phyloP scores from a whole-genome alignment of 2,888 invertebrate genomes.

The Eilema sororculum region DNA sequence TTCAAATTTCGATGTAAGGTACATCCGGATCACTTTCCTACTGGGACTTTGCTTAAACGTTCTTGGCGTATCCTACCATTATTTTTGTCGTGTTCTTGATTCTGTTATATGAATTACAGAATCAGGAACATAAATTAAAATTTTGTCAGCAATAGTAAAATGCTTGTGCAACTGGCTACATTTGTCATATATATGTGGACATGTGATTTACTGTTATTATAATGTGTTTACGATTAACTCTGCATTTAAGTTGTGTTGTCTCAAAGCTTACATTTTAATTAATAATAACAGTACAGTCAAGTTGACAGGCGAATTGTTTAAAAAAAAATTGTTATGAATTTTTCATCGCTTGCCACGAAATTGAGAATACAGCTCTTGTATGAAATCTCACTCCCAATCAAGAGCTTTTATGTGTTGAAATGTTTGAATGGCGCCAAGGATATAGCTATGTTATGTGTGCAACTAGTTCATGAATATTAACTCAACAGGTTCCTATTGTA shows the following conservation, averaged over 20 bases:
- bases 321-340: neutral
- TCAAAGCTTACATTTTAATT: neutral
- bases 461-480: conserved; percentile 12
- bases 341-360: neutral
- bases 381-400: neutral
- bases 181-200: neutral
- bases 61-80: conserved; percentile 3
- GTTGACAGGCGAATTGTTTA: neutral
- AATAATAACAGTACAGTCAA: conserved; percentile 2
- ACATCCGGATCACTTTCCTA: conserved; percentile 11
- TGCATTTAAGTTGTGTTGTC: conserved; percentile 1
- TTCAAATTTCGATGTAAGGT: conserved; percentile 11
- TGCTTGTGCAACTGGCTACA: neutral
- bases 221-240: neutral
- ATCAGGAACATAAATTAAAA: neutral
- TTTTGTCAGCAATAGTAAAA: neutral
- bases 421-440: neutral
- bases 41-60: neutral
- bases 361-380: neutral
- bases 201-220: conserved; percentile 4
- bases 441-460: neutral
- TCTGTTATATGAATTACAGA: neutral
- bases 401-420: neutral
- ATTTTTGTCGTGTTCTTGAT: neutral
- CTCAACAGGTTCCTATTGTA: conserved; percentile 20